Base-by-base conservation (phyloP, 2,888 invertebrate genomes). In the Serrognathus titanus region DNA sequence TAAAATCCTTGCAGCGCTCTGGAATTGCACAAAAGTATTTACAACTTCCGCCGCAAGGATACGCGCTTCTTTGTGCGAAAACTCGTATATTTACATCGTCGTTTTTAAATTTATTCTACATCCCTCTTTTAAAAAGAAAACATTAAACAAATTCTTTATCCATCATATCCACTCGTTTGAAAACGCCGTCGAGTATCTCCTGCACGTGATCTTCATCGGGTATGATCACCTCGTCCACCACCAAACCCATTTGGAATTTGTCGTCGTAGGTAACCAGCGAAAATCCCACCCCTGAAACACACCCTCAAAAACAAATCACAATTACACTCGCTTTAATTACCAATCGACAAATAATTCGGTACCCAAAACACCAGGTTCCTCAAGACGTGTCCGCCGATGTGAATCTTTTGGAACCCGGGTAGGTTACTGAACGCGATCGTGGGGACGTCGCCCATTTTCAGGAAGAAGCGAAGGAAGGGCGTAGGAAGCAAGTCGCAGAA, bases 191-290 rank as follows among this genome's bases (percentile, higher is more conserved):
- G 8, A 57, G 12, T 36, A 57, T 46, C 46, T 13, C 11, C 40
- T 24, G 35, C n/a, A 51, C 57, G 10, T 39, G 8, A 13, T 53
- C 43, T 9, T 12, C 12, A 3, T 50, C 40, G 5, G 49, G 43
- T 53, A 57, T 50, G 13, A 57, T 41, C 39, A 35, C 13, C 39
- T 53, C 49, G 31, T 57, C 57, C n/a, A 40, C 53, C 13, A 53
- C 4, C 35, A 57, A 49, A 31, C 53, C 53, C 39, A 53, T 43
- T 49, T 57, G 53, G n/a, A 57, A 48, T 11, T 46, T 36, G 10
- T 48, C 41, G 36, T 49, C 53, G 12, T 57, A 57, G 5, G 53
- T 53, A 10, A 53, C 31, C 9, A 57, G 16, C 9, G 53, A 49
- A 5, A 57, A 45, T 35, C 57, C 57, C 10, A 53, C 36, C 16